Evolutionary conservation across 2,113 vertebrate species (phyloP).

Genomic region (Pristiophorus japonicus): DNA sequence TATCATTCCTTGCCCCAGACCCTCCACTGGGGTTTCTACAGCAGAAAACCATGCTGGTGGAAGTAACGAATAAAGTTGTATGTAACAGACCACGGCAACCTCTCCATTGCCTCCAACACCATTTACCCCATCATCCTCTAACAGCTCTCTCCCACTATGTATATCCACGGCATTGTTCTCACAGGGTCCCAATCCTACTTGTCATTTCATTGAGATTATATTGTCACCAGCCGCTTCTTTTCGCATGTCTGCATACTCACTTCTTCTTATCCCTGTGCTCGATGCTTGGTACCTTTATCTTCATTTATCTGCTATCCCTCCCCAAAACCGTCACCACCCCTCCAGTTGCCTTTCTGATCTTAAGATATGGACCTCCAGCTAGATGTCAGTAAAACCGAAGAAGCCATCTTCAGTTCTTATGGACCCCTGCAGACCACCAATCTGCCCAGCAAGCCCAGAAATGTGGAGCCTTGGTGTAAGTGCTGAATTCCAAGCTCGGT

Average conservation of each 20-base stretch:
- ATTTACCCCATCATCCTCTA: too few species aligned
- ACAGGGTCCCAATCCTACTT: neutral
- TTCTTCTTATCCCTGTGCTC: neutral
- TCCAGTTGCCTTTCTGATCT: neutral
- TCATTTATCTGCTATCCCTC: neutral
- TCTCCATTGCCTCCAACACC: neutral
- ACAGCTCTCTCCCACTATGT: neutral
- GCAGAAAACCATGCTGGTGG: neutral
- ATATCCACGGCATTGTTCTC: neutral
- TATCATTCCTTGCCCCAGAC: neutral
- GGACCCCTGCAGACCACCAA: neutral
- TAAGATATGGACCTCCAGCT: neutral
- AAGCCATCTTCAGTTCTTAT: neutral
- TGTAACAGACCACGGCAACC: neutral
- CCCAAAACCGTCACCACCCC: neutral
- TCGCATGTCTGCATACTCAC: neutral
- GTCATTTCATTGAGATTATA: neutral
- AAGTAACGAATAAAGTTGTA: neutral
- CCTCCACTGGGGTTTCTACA: neutral
- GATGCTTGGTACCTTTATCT: neutral
- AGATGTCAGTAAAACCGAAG: neutral
- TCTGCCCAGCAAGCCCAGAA: neutral
- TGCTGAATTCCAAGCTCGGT: neutral
- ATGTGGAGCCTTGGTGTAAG: neutral
- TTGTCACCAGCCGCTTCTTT: neutral